A percentile compares a stretch with the other conserved stretches of the same genome.
These are phyloP conservation scores for Hermetia illucens DNA, from an alignment of 1,140 invertebrate species.

Conservation along the genomic window DNA sequence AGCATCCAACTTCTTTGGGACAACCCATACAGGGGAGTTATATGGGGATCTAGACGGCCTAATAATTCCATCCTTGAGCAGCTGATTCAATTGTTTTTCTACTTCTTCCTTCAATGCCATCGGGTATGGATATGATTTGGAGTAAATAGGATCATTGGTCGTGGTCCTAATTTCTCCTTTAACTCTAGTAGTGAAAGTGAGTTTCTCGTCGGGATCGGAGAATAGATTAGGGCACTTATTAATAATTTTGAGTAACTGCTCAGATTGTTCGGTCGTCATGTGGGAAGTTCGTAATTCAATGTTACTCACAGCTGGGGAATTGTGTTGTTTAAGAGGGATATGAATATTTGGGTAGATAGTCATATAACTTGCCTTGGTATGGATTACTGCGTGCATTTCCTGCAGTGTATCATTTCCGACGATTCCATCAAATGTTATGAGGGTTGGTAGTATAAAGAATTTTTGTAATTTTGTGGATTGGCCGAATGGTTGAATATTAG, in stretches of 20 bases:
- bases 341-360: background rate
- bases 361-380: slow-evolving; percentile 2
- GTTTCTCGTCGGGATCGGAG: slow-evolving; percentile 1
- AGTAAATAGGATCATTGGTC: slow-evolving; percentile 6
- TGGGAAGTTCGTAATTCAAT: slow-evolving; percentile 1
- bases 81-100: slow-evolving; percentile 15
- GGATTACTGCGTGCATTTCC: slow-evolving; percentile 5
- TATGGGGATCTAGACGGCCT: slow-evolving; percentile 10
- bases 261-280: background rate
- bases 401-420: slow-evolving; percentile 5
- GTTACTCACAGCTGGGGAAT: slow-evolving; percentile 1
- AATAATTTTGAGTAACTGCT: slow-evolving; percentile 1
- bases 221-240: slow-evolving; percentile 4
- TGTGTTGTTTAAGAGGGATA: background rate
- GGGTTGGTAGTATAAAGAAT: slow-evolving; percentile 4
- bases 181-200: slow-evolving; percentile 3
- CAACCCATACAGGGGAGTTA: slow-evolving; percentile 10
- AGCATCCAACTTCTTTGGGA: slow-evolving; percentile 9
- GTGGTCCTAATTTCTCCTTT: slow-evolving; percentile 7
- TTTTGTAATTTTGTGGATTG: background rate
- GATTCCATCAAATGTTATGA: slow-evolving; percentile 5
- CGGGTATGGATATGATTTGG: slow-evolving; percentile 13
- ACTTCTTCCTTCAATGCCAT: slow-evolving; percentile 12
- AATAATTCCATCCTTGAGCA: slow-evolving; percentile 16
- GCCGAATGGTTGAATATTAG: slow-evolving; percentile 1